Conservation (phyloP, 2,113 vertebrate genomes). For the Hippopotamus amphibius region DNA sequence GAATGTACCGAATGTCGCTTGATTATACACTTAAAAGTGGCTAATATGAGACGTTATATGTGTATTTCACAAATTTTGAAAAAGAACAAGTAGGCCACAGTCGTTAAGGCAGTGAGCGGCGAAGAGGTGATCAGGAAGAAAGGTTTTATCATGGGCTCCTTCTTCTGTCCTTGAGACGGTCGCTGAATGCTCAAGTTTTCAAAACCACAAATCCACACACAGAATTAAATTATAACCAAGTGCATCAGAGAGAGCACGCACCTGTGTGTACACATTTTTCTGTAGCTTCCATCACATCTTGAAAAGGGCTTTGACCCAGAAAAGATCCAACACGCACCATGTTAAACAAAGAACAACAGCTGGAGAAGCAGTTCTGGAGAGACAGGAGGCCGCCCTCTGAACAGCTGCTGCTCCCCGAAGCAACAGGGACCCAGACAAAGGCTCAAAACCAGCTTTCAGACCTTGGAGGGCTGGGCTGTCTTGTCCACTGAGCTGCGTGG, state of each 20-base stretch:
- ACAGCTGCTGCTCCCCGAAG: neutral
- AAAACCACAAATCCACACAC: neutral
- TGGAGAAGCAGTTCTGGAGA: neutral
- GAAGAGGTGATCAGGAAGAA: neutral
- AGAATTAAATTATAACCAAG: neutral
- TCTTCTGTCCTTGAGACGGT: neutral
- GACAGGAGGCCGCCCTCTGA: too few relatives aligned
- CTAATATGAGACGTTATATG: fast-evolving
- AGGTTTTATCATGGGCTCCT: too few relatives aligned
- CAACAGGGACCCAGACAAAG: neutral
- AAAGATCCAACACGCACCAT: neutral
- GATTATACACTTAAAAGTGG: fast-evolving
- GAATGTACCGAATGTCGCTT: fast-evolving
- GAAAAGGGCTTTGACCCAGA: neutral
- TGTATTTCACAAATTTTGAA: neutral
- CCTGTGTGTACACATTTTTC: fast-evolving
- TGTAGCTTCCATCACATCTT: neutral
- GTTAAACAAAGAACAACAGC: too few relatives aligned
- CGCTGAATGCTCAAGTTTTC: too few relatives aligned
- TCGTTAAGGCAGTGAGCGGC: neutral
- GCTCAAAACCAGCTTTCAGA: neutral
- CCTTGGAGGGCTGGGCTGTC: neutral
- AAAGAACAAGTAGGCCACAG: neutral
- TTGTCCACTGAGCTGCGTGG: fast-evolving
- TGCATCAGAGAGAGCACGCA: fast-evolving